These are phyloP conservation scores for Dallia pectoralis DNA, from an alignment of 2,797 vertebrate species.

Conservation along the genomic window DNA sequence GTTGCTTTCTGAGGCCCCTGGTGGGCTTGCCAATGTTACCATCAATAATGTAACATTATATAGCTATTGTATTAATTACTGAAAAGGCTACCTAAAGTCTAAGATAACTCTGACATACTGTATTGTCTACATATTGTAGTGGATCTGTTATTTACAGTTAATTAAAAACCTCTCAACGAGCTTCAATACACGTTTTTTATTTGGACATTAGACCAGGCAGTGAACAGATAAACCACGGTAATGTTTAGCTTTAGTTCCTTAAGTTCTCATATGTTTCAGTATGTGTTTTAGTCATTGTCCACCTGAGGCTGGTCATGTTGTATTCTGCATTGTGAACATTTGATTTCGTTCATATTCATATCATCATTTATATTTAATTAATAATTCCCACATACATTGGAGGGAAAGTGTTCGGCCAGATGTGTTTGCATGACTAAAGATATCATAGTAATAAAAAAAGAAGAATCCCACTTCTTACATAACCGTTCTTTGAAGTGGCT, in stretches of 20 bases:
- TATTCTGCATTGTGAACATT: constrained; percentile 36
- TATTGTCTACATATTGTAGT: constrained; percentile 16
- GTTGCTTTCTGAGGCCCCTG: constrained; percentile 35
- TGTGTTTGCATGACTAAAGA: constrained; percentile 23
- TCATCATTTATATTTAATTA: constrained; percentile 9
- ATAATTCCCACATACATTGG: not conserved
- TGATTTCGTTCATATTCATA: constrained; percentile 25
- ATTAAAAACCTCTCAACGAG: constrained; percentile 20
- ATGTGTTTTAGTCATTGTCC: not conserved
- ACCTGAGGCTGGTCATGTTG: constrained; percentile 31
- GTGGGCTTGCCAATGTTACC: constrained; percentile 16
- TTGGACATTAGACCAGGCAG: constrained; percentile 8
- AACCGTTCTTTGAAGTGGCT: constrained; percentile 46
- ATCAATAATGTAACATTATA: constrained; percentile 28
- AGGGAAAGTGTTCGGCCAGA: not conserved
- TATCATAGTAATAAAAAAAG: constrained; percentile 1
- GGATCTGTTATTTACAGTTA: constrained; percentile 26
- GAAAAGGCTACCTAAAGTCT: constrained; percentile 27
- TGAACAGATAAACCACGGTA: constrained; percentile 29
- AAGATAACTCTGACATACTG: constrained; percentile 27
- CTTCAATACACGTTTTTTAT: constrained; percentile 18
- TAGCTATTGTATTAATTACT: constrained; percentile 42
- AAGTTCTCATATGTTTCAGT: not conserved
- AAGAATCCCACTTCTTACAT: constrained; percentile 28
- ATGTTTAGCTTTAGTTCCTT: constrained; percentile 16